Evolutionary conservation across 2,888 invertebrate genomes (phyloP), one percentile per base, ranked within the genome.

Genomic region (Zaprionus obscuricornis): DNA sequence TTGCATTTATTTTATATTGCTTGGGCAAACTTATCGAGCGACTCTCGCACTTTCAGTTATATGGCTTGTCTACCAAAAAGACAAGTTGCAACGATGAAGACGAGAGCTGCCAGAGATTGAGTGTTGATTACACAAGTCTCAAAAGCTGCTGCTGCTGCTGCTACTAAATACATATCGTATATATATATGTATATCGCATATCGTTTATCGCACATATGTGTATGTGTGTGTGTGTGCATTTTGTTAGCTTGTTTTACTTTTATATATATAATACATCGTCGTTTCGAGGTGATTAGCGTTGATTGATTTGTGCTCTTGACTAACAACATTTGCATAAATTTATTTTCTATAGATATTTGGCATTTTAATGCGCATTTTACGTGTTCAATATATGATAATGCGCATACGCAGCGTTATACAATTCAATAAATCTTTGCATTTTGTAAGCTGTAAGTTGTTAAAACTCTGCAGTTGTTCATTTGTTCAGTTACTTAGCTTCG

Each of bases 291-390:
- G 66, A 75, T 85, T 83, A 83, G 66, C 65, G 39, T 42, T 75
- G 84, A 85, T 85, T 81, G 76, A 83, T 79, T 81, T 79, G 52
- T 50, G 64, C 4, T 43, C 62, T 70, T 43, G 2, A 22, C 37
- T 18, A 39, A 47, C 47, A 49, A 36, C 57, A 63, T 66, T 58
- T 50, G 55, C 65, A 62, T 55, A 47, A n/a, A n/a, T n/a, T n/a
- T n/a, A n/a, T n/a, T n/a, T n/a, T n/a, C n/a, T n/a, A n/a, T n/a
- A n/a, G n/a, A n/a, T n/a, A 43, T 39, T 56, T 7, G 20, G 2
- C 36, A 17, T 40, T n/a, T 40, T 56, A 42, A 43, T 27, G 63
- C 22, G 27, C 40, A 34, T 27, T 3, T 22, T 20, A 54, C 37
- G 63, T 55, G 51, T 43, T 39, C 34, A 33, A 26, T 43, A 31